Evolutionary conservation across 2,113 vertebrate genomes (phyloP).

Genomic region (Trochalopteron elliotii): DNA sequence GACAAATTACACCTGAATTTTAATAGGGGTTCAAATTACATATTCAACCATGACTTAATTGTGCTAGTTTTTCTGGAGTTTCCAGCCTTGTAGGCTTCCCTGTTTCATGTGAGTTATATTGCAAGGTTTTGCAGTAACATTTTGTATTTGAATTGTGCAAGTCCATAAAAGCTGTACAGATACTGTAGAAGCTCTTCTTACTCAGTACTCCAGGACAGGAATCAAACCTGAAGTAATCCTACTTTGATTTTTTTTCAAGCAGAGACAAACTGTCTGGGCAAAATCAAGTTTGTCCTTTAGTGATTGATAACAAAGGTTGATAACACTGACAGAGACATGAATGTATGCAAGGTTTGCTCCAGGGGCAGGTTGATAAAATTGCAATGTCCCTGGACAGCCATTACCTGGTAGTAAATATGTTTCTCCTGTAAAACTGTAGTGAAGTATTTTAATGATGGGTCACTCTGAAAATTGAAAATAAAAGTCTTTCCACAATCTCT

Average conservation of each 20-base stretch:
- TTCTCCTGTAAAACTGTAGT: neutral
- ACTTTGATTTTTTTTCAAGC: neutral
- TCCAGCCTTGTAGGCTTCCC: neutral
- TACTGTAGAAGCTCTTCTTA: neutral
- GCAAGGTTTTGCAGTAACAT: neutral
- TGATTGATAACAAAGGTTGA: neutral
- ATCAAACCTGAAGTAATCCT: neutral
- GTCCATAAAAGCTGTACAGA: neutral
- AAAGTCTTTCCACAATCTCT: neutral
- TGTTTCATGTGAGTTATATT: neutral
- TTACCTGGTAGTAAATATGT: neutral
- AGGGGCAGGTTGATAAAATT: neutral
- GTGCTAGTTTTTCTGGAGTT: neutral
- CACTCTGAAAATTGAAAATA: neutral
- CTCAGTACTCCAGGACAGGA: neutral
- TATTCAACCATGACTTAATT: neutral
- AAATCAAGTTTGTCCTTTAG: neutral
- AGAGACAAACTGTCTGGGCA: neutral
- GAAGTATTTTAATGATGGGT: neutral
- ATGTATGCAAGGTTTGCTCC: neutral
- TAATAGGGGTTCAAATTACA: neutral
- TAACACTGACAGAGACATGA: neutral
- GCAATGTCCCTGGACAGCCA: neutral
- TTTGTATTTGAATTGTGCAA: neutral
- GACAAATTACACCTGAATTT: neutral